Base-by-base conservation (phyloP, 2,113 vertebrate genomes). In the Cynopterus brachyotis region DNA sequence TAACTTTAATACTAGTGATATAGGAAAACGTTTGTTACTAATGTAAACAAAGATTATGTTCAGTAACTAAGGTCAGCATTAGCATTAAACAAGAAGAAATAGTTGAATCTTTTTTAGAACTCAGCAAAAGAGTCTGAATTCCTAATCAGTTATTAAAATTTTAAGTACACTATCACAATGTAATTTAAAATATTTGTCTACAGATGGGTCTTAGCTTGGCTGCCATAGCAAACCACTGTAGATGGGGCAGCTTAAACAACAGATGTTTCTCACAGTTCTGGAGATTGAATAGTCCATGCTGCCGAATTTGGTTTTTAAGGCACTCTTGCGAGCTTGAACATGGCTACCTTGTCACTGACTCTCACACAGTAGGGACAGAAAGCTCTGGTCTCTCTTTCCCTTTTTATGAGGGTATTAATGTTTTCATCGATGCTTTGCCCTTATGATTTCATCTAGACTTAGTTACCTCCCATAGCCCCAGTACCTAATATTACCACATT, bases 381-480 rank as follows among this genome's bases (percentile, higher is more conserved):
- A 19, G 19, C 32, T 64, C 78, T 47, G n/a, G 37, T 62, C 0
- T 16, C 17, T 66, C 32, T 32, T 47, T 15, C 19, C n/a, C 7
- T 50, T n/a, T 3, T 47, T 57, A 10, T 13, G 66, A 89, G 9
- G n/a, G 28, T 4, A 26, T 9, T 16, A 3, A 30, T 22, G 4
- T 8, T 32, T 1, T 13, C 45, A 35, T 0, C 22, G 35, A 6
- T n/a, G 60, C 19, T 9, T 1, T 2, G 32, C 10, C 11, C 6
- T 59, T 2, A 4, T 15, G 13, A 24, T 24, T 6, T 92, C n/a
- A 53, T 6, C 19, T 59, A 37, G 35, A 6, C 3, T 22, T 62
- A 17, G 32, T 50, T 30, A 40, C 28, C 5, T 59, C 40, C n/a
- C 10, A 28, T 32, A 80, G 13, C 12, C 57, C 50, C 13, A 10